These are phyloP conservation scores for Temnothorax unifasciatus DNA, from an alignment of 2,888 invertebrate species.

Conservation along the genomic window DNA sequence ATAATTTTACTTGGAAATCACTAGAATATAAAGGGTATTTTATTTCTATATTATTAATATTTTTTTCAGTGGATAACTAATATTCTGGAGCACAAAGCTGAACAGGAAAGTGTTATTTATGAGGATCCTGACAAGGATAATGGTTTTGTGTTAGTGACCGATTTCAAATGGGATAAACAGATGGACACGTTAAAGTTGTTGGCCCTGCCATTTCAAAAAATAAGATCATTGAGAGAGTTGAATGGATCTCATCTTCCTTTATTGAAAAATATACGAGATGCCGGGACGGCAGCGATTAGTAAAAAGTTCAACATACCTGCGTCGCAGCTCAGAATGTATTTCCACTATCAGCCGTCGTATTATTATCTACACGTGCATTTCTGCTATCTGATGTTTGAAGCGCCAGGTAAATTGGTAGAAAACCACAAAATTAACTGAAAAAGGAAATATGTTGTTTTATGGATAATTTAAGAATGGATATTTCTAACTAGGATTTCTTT, in stretches of 20 bases:
- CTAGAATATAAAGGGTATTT: background rate
- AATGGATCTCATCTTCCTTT: conserved; percentile 92
- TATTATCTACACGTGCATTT: conserved; percentile 99
- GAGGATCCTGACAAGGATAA: conserved; percentile 92
- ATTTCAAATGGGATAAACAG: conserved; percentile 98
- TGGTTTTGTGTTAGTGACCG: conserved; percentile 96
- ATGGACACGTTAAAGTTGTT: conserved; percentile 94
- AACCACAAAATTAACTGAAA: background rate
- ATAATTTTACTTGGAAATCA: background rate
- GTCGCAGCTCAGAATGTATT: conserved; percentile 92
- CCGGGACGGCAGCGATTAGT: conserved; percentile 91
- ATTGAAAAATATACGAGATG: conserved; percentile 92
- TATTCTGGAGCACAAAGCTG: conserved; percentile 96
- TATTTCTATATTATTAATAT: conserved; percentile 44
- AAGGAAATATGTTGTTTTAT: background rate
- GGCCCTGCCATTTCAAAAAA: conserved; percentile 92
- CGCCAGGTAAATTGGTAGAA: conserved; percentile 88
- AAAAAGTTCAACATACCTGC: conserved; percentile 91
- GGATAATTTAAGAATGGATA: background rate
- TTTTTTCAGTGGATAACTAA: conserved; percentile 97
- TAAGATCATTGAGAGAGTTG: conserved; percentile 95
- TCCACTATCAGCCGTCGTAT: conserved; percentile 99
- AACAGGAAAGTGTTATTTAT: conserved; percentile 94
- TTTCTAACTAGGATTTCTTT: background rate
- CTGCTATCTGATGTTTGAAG: conserved; percentile 92